Evolutionary conservation across 2,888 invertebrate species (phyloP), one percentile per base, ranked within the genome.

Genomic region (Stenchaetothrips biformis): DNA sequence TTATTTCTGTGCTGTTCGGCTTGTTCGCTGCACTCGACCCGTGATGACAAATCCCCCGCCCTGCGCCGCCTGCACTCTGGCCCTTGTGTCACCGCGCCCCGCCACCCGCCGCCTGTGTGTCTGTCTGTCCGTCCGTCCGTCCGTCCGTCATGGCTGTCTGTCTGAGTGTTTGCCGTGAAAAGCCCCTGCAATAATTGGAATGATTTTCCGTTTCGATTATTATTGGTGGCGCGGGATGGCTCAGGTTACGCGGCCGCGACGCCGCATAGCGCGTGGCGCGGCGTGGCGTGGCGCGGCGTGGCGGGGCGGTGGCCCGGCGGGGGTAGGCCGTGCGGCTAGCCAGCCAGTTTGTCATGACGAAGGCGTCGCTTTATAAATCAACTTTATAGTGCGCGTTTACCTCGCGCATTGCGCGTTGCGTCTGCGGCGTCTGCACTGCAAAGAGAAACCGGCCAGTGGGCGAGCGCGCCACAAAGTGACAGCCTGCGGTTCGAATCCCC

Each of bases 1-100:
- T 74, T 74, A 74, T 74, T 74, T 74, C 67, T 74, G 67, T 74
- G 67, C 67, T 74, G 67, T 74, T 74, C 67, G 25, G 67, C 67
- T 74, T 74, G 67, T 74, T 74, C 67, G 67, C 25, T 74, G 67
- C 67, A 74, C 67, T 7, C 67, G 67, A 74, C 67, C 67, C 67
- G 67, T 74, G 67, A 74, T 74, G 67, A 74, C 67, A 74, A 74
- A 74, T 74, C 67, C 67, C 67, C 67, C 25, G 67, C 25, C 67
- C 67, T 37, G 37, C 37, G 37, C 37, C 4, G 37, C 37, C 37
- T 37, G 37, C 37, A 37, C 37, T 7, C 67, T 74, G 67, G 4
- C 67, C 25, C 67, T 21, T 21, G 53, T 53, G 37, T 37, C 37
- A 37, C 37, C 13, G 53, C 13, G 53, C 8, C 53, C 53, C 53